Evolutionary conservation across 2,113 vertebrate genomes (phyloP).

Genomic region (Gorsachius goisagi): DNA sequence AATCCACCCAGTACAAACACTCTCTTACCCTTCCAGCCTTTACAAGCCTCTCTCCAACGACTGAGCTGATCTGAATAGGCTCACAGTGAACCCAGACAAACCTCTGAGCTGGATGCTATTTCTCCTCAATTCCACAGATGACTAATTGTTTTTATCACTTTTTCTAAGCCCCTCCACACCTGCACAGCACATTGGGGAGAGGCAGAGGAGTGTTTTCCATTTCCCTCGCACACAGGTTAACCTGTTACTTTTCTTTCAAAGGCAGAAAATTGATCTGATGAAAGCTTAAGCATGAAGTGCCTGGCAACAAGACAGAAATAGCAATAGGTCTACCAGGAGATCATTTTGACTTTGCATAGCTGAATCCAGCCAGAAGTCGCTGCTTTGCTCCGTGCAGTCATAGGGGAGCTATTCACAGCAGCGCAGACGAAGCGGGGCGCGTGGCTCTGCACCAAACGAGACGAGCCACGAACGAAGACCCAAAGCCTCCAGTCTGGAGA

Average conservation of each 20-base stretch:
- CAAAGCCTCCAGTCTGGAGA: background rate
- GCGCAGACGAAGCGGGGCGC: fast-evolving
- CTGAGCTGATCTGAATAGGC: background rate
- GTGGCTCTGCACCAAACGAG: background rate
- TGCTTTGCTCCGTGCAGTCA: background rate
- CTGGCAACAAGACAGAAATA: slow-evolving; percentile 13
- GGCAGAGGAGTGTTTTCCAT: background rate
- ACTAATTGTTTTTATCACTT: background rate
- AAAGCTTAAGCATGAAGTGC: background rate
- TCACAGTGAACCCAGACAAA: background rate
- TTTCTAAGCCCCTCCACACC: background rate
- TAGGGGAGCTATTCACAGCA: background rate
- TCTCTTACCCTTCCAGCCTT: background rate
- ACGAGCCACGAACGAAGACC: background rate
- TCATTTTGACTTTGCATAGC: background rate
- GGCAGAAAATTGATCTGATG: slow-evolving; percentile 9
- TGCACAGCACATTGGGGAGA: background rate
- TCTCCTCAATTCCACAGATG: background rate
- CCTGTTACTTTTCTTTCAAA: background rate
- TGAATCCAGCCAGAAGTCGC: background rate
- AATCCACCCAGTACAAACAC: background rate
- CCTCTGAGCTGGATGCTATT: background rate
- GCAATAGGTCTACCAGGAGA: background rate
- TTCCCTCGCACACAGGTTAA: background rate
- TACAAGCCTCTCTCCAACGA: background rate